Evolutionary conservation across 2,888 invertebrate species (phyloP).

Genomic region (Mamestra brassicae): DNA sequence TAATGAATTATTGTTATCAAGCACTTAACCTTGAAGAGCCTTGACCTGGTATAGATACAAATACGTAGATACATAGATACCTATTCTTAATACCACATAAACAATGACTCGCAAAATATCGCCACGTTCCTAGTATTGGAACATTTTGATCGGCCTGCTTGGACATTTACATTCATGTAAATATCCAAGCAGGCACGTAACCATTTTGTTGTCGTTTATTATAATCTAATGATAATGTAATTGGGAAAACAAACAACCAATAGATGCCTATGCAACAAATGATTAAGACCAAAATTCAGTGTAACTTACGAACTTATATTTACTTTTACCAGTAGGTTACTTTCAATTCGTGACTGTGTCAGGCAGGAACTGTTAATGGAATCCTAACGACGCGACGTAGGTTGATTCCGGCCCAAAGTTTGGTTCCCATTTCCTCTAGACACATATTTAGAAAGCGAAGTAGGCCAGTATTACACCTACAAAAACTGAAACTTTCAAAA

Average conservation of each 20-base stretch:
- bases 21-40: conserved; percentile 42
- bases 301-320: not conserved
- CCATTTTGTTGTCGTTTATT: not conserved
- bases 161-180: not conserved
- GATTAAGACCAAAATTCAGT: not conserved
- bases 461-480: not conserved
- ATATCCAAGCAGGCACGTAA: not conserved
- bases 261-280: not conserved
- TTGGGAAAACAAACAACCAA: not conserved
- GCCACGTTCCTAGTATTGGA: not conserved
- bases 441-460: not conserved
- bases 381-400: conserved; percentile 36
- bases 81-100: conserved; percentile 9
- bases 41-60: conserved; percentile 33
- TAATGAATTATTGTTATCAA: conserved; percentile 42
- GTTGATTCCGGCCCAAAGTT: not conserved
- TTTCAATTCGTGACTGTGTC: not conserved
- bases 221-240: not conserved
- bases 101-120: conserved; percentile 25
- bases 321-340: not conserved
- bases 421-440: conserved; percentile 1
- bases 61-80: not conserved
- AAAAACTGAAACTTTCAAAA: conserved; percentile 19
- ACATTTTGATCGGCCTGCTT: conserved; percentile 7
- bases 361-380: conserved; percentile 23